phyloP scores from a whole-genome alignment of 2,888 invertebrate species.

The Drosophila paracracens region DNA sequence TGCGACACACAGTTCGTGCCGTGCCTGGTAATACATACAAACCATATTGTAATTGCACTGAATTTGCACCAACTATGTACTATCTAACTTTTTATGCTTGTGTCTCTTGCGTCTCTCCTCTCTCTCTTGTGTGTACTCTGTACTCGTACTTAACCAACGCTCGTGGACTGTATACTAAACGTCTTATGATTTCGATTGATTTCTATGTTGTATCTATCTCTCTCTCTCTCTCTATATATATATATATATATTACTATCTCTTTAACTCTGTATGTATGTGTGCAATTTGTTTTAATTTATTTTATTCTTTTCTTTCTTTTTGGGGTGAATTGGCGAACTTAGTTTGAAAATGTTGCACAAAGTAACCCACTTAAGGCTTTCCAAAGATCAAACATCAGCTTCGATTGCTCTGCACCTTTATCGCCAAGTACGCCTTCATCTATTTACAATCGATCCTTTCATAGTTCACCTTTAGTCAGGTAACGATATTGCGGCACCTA shows the following conservation, averaged over 20 bases:
- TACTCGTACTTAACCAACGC: constrained; percentile 20
- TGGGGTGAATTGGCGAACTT: constrained; percentile 77
- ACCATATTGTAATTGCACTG: constrained; percentile 52
- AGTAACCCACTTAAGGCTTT: constrained; percentile 85
- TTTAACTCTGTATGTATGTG: constrained; percentile 29
- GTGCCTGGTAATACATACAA: constrained; percentile 15
- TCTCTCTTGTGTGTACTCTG: constrained; percentile 16
- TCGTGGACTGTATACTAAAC: constrained; percentile 35
- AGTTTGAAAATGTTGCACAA: constrained; percentile 85
- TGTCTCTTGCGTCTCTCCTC: constrained; percentile 14
- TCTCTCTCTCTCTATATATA: constrained; percentile 13
- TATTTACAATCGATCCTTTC: constrained; percentile 84
- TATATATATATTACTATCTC: background rate
- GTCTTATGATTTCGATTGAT: constrained; percentile 56
- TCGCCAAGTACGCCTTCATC: constrained; percentile 85
- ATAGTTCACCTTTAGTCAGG: constrained; percentile 85
- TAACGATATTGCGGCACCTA: constrained; percentile 69
- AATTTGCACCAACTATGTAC: constrained; percentile 50
- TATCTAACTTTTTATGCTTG: constrained; percentile 58
- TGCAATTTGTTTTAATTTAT: constrained; percentile 54
- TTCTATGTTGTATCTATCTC: constrained; percentile 17
- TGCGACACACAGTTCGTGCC: constrained; percentile 1
- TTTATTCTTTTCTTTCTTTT: constrained; percentile 65
- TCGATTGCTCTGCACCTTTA: constrained; percentile 85
- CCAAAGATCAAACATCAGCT: constrained; percentile 85